Percentiles rank a stretch among this genome's conserved stretches.
These are phyloP conservation scores for Anoura caudifer DNA, from an alignment of 2,113 vertebrate genomes.

Conservation along the genomic window DNA sequence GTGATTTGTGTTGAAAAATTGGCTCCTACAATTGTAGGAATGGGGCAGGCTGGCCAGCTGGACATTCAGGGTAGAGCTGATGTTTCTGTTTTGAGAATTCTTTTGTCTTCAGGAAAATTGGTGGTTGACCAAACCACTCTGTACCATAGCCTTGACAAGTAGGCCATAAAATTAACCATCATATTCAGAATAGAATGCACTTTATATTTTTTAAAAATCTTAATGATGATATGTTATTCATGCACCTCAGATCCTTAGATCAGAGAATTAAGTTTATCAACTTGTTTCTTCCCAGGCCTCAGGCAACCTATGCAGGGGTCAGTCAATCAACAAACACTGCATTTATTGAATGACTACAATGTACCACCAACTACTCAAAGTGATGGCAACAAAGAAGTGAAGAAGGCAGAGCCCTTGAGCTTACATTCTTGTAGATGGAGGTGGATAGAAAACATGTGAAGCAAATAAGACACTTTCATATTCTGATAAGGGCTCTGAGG, in stretches of 20 bases:
- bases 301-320: not conserved
- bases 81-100: not conserved
- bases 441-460: not conserved
- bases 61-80: not conserved
- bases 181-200: fast-evolving
- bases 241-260: not conserved
- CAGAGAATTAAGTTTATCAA: not conserved
- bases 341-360: not conserved
- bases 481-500: not conserved
- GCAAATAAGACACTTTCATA: not conserved
- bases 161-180: not conserved
- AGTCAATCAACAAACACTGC: not conserved
- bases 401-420: not conserved
- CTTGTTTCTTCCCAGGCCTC: not conserved
- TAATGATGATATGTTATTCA: not conserved
- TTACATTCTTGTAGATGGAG: not conserved
- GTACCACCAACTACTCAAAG: not conserved
- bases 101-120: not conserved
- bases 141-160: not conserved
- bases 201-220: not conserved
- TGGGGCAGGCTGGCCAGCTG: not conserved
- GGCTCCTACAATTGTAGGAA: not conserved
- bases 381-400: not conserved
- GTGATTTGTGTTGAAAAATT: not conserved
- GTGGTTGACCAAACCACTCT: not conserved